Percentiles rank a stretch among this genome's conserved stretches.
These are phyloP conservation scores for Cirrhinus mrigala DNA, from an alignment of 2,797 vertebrate genomes.

Conservation along the genomic window DNA sequence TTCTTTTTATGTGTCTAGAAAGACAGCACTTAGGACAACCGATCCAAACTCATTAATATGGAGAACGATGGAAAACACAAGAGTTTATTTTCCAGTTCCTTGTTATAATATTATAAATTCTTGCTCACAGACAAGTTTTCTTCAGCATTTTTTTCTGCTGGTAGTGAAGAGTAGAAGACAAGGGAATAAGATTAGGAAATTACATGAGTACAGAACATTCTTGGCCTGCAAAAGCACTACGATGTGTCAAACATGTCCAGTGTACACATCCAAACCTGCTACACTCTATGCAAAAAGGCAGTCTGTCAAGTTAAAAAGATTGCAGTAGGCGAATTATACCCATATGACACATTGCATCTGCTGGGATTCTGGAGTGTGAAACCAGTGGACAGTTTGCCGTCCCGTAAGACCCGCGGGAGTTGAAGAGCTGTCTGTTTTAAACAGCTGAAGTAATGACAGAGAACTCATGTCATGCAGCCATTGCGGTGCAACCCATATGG, in stretches of 20 bases:
- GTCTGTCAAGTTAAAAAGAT: not conserved
- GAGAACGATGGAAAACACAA: constrained; percentile 23
- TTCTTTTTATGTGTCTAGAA: constrained; percentile 39
- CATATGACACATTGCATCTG: not conserved
- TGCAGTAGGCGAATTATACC: not conserved
- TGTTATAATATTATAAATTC: not conserved
- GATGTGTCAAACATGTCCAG: not conserved
- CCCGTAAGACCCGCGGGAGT: not conserved
- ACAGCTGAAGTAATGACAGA: not conserved
- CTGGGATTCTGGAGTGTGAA: not conserved
- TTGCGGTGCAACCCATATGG: not conserved
- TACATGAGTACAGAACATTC: not conserved
- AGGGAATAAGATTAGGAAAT: not conserved
- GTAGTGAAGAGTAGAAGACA: not conserved
- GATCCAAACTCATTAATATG: constrained; percentile 28
- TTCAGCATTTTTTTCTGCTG: not conserved
- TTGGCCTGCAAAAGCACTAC: not conserved
- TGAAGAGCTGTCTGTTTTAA: not conserved
- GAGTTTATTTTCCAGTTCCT: not conserved
- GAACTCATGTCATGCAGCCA: not conserved
- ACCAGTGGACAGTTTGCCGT: not conserved
- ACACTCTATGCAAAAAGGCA: not conserved
- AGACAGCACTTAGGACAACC: constrained; percentile 29
- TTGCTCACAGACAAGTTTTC: not conserved
- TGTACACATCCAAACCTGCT: not conserved